Evolutionary conservation across 2,113 vertebrate species (phyloP), one percentile per base, ranked within the genome.

Genomic region (Furnarius figulus): DNA sequence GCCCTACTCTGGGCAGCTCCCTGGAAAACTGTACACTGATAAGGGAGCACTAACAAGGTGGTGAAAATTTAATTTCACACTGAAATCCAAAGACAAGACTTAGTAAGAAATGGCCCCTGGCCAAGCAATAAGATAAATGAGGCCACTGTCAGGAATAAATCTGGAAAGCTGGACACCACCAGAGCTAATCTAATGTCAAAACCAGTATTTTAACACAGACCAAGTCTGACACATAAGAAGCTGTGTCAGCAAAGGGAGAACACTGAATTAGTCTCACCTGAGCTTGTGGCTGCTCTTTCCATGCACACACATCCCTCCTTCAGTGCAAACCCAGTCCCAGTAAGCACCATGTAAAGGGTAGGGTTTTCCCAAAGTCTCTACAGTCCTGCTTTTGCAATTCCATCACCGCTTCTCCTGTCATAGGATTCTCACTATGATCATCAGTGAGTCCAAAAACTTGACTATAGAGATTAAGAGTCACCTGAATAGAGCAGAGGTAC

Each of bases 121-220:
- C 35, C 90, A 85, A 90, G 85, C 7, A 19, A 33, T 52, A 87
- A 94, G 83, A 90, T 40, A 87, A 92, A 90, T 61, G 62, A 93
- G 42, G 28, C 40, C 31, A 52, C 30, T 28, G 33, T 44, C 58
- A 58, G 55, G 56, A 87, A 93, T 90, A 82, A 87, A 92, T 89
- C 70, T 74, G 58, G 79, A 85, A 80, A 87, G 40, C 68, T 63
- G 56, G 59, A 71, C n/a, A 73, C 19, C n/a, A 70, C 24, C 49
- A 59, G 65, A 91, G 53, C 68, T 89, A 88, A 66, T 77, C 44
- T 66, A 44, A 84, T 18, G 16, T 82, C 91, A 88, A 68, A 79
- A 88, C 5, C 9, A 49, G 24, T 59, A 67, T 56, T 91, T 91
- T 82, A 86, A 67, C 22, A 44, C 67, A 76, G 68, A 62, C 20